phyloP scores from a whole-genome alignment of 2,888 invertebrate genomes.

The Eilema depressum region DNA sequence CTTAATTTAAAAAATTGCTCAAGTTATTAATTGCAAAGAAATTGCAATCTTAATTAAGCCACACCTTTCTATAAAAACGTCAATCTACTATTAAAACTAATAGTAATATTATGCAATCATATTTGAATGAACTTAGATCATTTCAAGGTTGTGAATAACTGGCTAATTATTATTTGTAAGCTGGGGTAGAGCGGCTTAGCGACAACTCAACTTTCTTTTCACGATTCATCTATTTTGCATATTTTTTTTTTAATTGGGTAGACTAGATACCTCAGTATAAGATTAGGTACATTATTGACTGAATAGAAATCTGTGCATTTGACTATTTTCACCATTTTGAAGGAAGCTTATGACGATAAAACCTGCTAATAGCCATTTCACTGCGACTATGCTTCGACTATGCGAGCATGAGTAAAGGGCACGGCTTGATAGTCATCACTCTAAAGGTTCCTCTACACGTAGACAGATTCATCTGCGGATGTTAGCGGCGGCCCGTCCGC shows the following conservation, averaged over 20 bases:
- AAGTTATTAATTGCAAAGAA: constrained; percentile 11
- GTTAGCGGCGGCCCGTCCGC: too few species aligned
- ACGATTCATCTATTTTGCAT: constrained; percentile 43
- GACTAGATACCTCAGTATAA: constrained; percentile 12
- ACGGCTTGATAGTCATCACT: background rate
- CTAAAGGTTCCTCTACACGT: too few species aligned
- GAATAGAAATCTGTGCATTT: background rate
- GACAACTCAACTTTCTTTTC: constrained; percentile 48
- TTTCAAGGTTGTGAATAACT: constrained; percentile 17
- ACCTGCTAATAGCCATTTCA: background rate
- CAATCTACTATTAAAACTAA: constrained; percentile 29
- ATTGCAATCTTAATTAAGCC: constrained; percentile 12
- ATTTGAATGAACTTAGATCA: background rate
- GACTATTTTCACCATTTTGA: background rate
- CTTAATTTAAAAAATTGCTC: too few species aligned
- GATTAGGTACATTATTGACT: background rate
- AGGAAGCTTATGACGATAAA: background rate
- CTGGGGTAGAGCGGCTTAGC: constrained; percentile 10
- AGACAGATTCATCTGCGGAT: too few species aligned
- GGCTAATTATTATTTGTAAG: constrained; percentile 15
- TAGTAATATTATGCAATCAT: constrained; percentile 19
- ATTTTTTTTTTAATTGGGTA: constrained; percentile 16
- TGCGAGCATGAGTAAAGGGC: too few species aligned
- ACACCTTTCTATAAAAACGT: constrained; percentile 23
- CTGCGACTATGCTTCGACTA: too few species aligned